phyloP scores from a whole-genome alignment of 2,797 vertebrate genomes.

The Spinus olivaceus region DNA sequence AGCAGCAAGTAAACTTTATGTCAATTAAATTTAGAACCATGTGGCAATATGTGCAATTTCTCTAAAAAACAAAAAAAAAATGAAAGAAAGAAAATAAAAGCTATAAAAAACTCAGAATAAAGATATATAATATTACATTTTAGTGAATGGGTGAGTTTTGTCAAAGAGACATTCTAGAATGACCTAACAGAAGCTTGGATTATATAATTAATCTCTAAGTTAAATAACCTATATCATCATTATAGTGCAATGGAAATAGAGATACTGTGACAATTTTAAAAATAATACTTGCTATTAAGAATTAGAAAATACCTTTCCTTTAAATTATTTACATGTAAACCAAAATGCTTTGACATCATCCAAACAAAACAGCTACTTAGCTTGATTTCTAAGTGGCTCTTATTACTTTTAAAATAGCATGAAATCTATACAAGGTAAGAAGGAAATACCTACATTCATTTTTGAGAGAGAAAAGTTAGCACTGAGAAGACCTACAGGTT shows the following conservation, averaged over 20 bases:
- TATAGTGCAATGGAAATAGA: not conserved
- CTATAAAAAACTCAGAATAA: not conserved
- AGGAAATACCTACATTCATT: not conserved
- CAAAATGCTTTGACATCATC: not conserved
- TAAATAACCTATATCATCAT: not conserved
- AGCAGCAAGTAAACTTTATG: not conserved
- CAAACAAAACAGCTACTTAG: not conserved
- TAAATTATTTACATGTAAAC: not conserved
- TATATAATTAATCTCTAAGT: not conserved
- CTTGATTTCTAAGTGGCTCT: not conserved
- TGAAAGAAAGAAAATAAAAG: not conserved
- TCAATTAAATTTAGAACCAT: not conserved
- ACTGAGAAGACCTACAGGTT: not conserved
- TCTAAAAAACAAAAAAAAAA: not conserved
- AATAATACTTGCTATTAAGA: not conserved
- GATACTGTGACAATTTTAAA: not conserved
- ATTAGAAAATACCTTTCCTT: not conserved
- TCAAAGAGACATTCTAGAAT: not conserved
- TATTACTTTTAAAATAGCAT: not conserved
- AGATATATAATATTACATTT: not conserved
- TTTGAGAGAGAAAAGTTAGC: not conserved
- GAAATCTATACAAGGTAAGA: not conserved
- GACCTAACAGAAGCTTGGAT: not conserved
- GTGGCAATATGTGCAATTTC: not conserved
- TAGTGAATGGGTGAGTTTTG: not conserved